A percentile compares a stretch with the other conserved stretches of the same genome.
Evolutionary conservation across 2,888 invertebrate species (phyloP).

Genomic region (Drosophila melanosoma): DNA sequence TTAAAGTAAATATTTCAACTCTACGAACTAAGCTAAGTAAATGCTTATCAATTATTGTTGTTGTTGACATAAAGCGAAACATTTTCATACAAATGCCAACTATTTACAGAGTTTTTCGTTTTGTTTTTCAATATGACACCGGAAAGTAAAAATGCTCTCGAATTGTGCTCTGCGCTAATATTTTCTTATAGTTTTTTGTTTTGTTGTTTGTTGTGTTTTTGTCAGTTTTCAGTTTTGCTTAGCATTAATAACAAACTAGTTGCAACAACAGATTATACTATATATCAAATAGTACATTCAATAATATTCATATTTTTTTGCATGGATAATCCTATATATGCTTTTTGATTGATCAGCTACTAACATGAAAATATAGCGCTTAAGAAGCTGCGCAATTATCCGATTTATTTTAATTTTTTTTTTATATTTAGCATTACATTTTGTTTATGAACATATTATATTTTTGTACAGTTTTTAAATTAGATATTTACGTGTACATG

Average conservation of each 20-base stretch:
- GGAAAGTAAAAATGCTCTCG: slow-evolving; percentile 23
- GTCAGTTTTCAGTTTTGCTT: slow-evolving; percentile 17
- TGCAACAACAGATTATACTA: slow-evolving; percentile 62
- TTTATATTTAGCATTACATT: slow-evolving; percentile 6
- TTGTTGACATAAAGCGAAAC: slow-evolving; percentile 16
- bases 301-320: slow-evolving; percentile 36
- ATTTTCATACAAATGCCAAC: slow-evolving; percentile 32
- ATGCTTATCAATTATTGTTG: slow-evolving; percentile 53
- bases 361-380: slow-evolving; percentile 43
- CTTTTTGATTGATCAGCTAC: slow-evolving; percentile 47
- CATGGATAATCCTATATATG: slow-evolving; percentile 15
- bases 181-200: slow-evolving; percentile 24
- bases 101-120: slow-evolving; percentile 50
- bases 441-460: slow-evolving; percentile 30
- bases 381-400: slow-evolving; percentile 25
- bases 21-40: slow-evolving; percentile 55
- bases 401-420: neutral
- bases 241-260: slow-evolving; percentile 38
- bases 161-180: slow-evolving; percentile 51
- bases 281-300: slow-evolving; percentile 43
- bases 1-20: slow-evolving; percentile 32
- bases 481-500: slow-evolving; percentile 25
- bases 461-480: slow-evolving; percentile 29
- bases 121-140: neutral
- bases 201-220: neutral